phyloP scores from a whole-genome alignment of 1,140 invertebrate species.

The Gonioctena quinquepunctata region DNA sequence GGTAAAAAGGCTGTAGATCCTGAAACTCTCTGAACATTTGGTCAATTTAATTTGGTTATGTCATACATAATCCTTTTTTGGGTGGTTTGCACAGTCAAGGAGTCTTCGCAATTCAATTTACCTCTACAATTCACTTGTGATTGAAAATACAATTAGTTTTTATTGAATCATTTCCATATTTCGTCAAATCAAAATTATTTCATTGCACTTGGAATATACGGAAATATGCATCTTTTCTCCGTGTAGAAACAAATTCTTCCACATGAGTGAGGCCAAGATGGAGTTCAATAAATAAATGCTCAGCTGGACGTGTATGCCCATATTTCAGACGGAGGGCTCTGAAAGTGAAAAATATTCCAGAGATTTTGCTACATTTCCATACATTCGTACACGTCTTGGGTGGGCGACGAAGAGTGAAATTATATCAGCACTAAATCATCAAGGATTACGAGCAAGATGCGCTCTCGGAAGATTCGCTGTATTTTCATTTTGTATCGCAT shows the following conservation, averaged over 20 bases:
- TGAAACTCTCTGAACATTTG: no score
- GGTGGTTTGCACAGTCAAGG: no score
- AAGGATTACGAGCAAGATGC: conserved; percentile 2
- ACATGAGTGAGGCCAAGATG: not conserved
- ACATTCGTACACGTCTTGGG: conserved; percentile 35
- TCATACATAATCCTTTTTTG: no score
- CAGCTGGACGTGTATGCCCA: conserved; percentile 32
- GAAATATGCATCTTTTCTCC: no score
- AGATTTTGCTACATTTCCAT: conserved; percentile 37
- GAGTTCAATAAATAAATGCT: conserved; percentile 32
- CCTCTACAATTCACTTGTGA: no score
- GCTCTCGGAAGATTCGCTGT: not conserved
- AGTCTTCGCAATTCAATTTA: no score
- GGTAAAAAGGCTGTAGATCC: no score
- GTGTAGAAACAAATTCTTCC: not conserved
- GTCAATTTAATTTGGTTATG: no score
- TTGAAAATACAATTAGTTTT: no score
- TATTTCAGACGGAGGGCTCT: conserved; percentile 27
- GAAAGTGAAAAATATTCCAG: conserved; percentile 40
- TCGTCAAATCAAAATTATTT: no score
- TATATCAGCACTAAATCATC: conserved; percentile 37
- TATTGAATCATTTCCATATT: no score
- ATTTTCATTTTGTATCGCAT: not conserved
- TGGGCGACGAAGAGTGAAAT: conserved; percentile 25
- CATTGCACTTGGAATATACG: no score